Conservation (phyloP, 35 echinoderm and acorn worm species). For the Patiria miniata region DNA sequence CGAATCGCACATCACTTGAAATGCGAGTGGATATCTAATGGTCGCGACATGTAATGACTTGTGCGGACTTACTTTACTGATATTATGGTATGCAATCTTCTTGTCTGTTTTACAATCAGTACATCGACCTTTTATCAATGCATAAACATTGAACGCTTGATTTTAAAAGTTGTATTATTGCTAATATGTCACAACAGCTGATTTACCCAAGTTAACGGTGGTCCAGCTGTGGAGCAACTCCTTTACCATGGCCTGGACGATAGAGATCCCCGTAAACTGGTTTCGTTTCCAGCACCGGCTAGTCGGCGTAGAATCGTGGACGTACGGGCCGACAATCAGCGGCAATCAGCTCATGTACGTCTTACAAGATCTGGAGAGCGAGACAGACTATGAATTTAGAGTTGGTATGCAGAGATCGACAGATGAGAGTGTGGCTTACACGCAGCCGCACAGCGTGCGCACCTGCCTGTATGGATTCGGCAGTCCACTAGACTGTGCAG, state of each 20-base stretch:
- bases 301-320: constrained; percentile 31
- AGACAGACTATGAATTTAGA: constrained; percentile 63
- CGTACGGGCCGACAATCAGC: constrained; percentile 22
- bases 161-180: no score
- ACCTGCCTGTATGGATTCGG: constrained; percentile 74
- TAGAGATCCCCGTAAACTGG: constrained; percentile 77
- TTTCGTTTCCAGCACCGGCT: constrained; percentile 65
- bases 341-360: constrained; percentile 68
- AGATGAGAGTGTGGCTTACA: constrained; percentile 50
- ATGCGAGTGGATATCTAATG: no score
- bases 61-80: no score
- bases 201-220: constrained; percentile 39
- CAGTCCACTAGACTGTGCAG: constrained; percentile 60
- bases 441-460: neutral
- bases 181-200: no score
- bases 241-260: constrained; percentile 78
- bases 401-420: constrained; percentile 64
- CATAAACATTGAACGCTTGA: no score
- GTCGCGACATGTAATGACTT: no score
- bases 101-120: no score
- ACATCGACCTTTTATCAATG: no score
- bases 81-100: no score
- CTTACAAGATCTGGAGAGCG: constrained; percentile 54
- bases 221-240: constrained; percentile 82
- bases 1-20: no score